Percentiles rank a stretch among this genome's conserved stretches.
Conservation (phyloP, 1,140 invertebrate species). For the Pseudomyrmex sp. region DNA sequence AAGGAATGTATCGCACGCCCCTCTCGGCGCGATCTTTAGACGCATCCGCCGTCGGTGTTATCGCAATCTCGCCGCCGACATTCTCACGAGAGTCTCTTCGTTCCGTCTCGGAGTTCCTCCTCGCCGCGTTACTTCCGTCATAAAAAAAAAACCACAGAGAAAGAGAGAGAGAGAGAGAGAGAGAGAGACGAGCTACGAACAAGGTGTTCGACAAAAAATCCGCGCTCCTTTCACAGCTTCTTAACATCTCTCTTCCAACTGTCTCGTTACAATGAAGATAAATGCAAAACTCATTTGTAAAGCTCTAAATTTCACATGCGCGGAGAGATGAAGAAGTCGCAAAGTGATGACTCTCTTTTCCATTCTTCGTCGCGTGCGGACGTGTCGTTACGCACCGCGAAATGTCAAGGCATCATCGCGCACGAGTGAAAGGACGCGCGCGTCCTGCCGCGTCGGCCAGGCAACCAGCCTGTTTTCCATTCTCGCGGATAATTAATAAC, state of each 20-base stretch:
- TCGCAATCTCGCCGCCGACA: conserved; percentile 41
- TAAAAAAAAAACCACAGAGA: background rate
- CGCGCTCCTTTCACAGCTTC: too few relatives aligned
- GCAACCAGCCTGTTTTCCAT: conserved; percentile 3
- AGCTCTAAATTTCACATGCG: background rate
- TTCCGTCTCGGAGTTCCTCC: conserved; percentile 21
- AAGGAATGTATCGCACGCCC: conserved; percentile 21
- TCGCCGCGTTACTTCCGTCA: conserved; percentile 20
- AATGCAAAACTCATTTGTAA: too few relatives aligned
- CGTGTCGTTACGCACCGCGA: conserved; percentile 19
- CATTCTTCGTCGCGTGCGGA: conserved; percentile 42
- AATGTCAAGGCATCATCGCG: conserved; percentile 54
- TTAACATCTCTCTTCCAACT: too few relatives aligned
- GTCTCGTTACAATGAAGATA: too few relatives aligned
- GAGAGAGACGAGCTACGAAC: background rate
- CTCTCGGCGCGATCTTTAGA: conserved; percentile 33
- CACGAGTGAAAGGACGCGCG: conserved; percentile 46
- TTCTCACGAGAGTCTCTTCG: conserved; percentile 41
- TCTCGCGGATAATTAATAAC: conserved; percentile 22
- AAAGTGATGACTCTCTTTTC: conserved; percentile 33
- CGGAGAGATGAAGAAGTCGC: conserved; percentile 13
- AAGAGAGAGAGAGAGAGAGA: too few relatives aligned
- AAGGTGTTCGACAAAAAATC: background rate
- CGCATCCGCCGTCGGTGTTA: conserved; percentile 45
- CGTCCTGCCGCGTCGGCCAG: background rate